Conservation (phyloP, 1,140 invertebrate species). For the Aphelenchoides besseyi region DNA sequence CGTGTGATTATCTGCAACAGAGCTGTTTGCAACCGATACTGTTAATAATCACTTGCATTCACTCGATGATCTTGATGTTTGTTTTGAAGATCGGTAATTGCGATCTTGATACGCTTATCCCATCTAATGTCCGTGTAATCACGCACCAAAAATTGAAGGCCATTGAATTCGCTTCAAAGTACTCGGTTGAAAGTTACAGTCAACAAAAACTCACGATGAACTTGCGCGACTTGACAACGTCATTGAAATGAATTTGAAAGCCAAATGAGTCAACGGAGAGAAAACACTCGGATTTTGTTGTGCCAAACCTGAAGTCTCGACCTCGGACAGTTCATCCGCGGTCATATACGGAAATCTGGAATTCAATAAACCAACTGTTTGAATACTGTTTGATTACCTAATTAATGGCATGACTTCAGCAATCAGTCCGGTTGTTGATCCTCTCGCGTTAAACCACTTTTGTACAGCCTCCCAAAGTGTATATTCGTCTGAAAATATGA, state of each 20-base stretch:
- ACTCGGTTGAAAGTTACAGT: neutral
- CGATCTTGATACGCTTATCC: constrained; percentile 64
- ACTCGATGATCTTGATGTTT: constrained; percentile 35
- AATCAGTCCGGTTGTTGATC: too few species aligned
- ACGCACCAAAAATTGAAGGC: constrained; percentile 63
- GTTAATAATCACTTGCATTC: constrained; percentile 23
- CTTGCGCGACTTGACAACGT: constrained; percentile 59
- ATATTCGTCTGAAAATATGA: constrained; percentile 55
- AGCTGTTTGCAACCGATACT: neutral
- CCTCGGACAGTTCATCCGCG: constrained; percentile 63
- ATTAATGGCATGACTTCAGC: constrained; percentile 51
- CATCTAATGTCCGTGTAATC: constrained; percentile 65
- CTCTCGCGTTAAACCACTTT: constrained; percentile 36
- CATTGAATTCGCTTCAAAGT: constrained; percentile 63
- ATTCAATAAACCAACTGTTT: constrained; percentile 3
- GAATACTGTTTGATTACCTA: constrained; percentile 33
- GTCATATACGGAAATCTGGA: constrained; percentile 65
- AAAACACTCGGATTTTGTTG: constrained; percentile 62
- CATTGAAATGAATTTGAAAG: constrained; percentile 65
- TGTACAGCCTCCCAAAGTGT: constrained; percentile 51
- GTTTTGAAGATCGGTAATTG: constrained; percentile 25
- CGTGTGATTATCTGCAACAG: constrained; percentile 60
- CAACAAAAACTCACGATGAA: neutral
- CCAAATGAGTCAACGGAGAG: constrained; percentile 62
- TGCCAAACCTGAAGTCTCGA: constrained; percentile 59